Evolutionary conservation across 2,113 vertebrate species (phyloP), one percentile per base, ranked within the genome.

Genomic region (Pomatorhinus ruficollis): DNA sequence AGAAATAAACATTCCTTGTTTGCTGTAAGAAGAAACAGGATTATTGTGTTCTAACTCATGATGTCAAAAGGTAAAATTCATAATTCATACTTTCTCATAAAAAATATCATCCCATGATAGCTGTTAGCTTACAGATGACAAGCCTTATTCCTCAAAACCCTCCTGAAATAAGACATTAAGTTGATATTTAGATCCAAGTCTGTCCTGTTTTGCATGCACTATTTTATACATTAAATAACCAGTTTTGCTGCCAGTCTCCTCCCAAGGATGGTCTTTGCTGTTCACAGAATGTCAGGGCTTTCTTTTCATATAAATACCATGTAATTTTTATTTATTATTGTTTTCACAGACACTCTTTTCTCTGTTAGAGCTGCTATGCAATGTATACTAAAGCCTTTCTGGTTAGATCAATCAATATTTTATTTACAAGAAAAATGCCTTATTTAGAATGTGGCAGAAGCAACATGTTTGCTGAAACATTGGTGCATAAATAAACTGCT

Each of bases 51-150:
- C 74, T 75, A 83, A 86, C 33, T 76, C 25, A 44, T 31, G 47
- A 18, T 50, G 53, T 89, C 86, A 85, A 93, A 94, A 90, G 35
- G 54, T n/a, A 90, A 77, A 88, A 96, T 89, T 78, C 18, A 76
- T 89, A 96, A 96, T 94, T 96, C 37, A 83, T 93, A 85, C 85
- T 88, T 66, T 66, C 45, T 83, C 49, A 88, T 94, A 12, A 65
- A 82, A 94, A 81, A 59, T 42, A 87, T 42, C 13, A 56, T 56
- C 35, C 45, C 45, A 49, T 40, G 84, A 81, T 79, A 45, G 61
- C 9, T 88, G 21, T 78, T 68, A 90, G 25, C 23, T 90, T 76
- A 65, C 28, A 57, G 69, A 89, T 76, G 42, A 80, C 57, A 93
- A 74, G 28, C 4, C 40, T 80, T 85, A 82, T 37, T 56, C 27